Evolutionary conservation across 1,140 invertebrate genomes (phyloP), one percentile per base, ranked within the genome.

Genomic region (Drepana arcuata): DNA sequence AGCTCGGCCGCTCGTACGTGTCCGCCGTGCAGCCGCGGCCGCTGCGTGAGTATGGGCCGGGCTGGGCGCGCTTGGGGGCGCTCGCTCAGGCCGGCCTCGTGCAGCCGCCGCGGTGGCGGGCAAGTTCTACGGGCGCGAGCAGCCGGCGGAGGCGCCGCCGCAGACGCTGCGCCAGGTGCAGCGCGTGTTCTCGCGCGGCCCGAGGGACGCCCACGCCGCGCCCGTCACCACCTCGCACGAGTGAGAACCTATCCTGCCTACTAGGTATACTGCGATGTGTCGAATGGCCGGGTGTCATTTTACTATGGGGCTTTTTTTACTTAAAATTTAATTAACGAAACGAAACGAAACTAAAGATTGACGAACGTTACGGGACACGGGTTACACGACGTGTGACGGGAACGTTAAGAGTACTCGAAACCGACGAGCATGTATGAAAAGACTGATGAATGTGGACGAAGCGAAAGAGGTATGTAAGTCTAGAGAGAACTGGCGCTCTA

Each of bases 1-100:
- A 71, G 41, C 60, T 44, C 10, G 71, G 74, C 10, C 69, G 71
- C 37, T 79, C 74, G 3, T 43, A 72, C 40, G 58, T 74, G 12
- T 72, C 71, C 2, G 50, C 57, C 2, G 48, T 66, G n/a, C 58
- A 55, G 12, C 74, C 74, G 13, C 47, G 63, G 0, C 49, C 42
- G 5, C 46, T 74, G 35, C 59, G 82, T 71, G 9, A 63, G 70
- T 61, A 31, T 21, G 10, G 24, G 25, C 28, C 1, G 6, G 10
- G n/a, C 4, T 16, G n/a, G 2, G 3, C 2, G 18, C 14, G 18
- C 28, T n/a, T 31, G 2, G 14, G 26, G 2, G 16, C 14, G 7
- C 10, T 9, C 16, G 2, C 4, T 21, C 1, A 1, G 1, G 12
- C 13, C 11, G 11, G 10, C 1, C 18, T 24, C 7, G 6, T 10